Percentiles rank a stretch among this genome's conserved stretches.
Evolutionary conservation across 2,113 vertebrate genomes (phyloP).

Genomic region (Festucalex cinctus): DNA sequence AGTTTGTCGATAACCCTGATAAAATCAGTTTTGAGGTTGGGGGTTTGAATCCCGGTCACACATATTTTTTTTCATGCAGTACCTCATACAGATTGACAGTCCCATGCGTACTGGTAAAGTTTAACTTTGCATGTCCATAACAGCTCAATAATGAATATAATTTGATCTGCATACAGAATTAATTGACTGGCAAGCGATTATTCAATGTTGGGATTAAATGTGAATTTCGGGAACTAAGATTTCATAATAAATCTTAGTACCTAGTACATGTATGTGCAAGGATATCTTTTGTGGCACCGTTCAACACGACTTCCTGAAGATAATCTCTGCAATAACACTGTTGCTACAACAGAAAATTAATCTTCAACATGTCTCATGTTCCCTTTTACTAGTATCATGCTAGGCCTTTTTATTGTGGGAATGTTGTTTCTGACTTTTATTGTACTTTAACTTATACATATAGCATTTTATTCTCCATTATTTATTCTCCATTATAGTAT

Average conservation of each 20-base stretch:
- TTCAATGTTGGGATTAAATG: slow-evolving; percentile 58
- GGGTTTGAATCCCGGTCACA: not conserved
- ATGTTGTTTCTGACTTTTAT: no score
- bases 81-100: slow-evolving; percentile 39
- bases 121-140: slow-evolving; percentile 42
- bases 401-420: slow-evolving; percentile 42
- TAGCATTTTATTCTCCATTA: no score
- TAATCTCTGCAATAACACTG: slow-evolving; percentile 51
- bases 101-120: slow-evolving; percentile 50
- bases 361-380: slow-evolving; percentile 49
- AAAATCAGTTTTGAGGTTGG: slow-evolving; percentile 26
- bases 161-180: slow-evolving; percentile 53
- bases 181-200: slow-evolving; percentile 53
- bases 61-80: slow-evolving; percentile 36
- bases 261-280: slow-evolving; percentile 52
- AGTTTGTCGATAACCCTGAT: slow-evolving; percentile 52
- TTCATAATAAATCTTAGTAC: slow-evolving; percentile 66
- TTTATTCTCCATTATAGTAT: no score
- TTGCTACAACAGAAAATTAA: slow-evolving; percentile 47
- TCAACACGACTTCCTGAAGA: slow-evolving; percentile 55
- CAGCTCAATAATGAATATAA: slow-evolving; percentile 26
- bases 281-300: slow-evolving; percentile 56
- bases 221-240: slow-evolving; percentile 61
- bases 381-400: slow-evolving; percentile 46
- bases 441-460: no score